These are phyloP conservation scores for Drosophila conformis DNA, from an alignment of 2,888 invertebrate species.

Conservation along the genomic window DNA sequence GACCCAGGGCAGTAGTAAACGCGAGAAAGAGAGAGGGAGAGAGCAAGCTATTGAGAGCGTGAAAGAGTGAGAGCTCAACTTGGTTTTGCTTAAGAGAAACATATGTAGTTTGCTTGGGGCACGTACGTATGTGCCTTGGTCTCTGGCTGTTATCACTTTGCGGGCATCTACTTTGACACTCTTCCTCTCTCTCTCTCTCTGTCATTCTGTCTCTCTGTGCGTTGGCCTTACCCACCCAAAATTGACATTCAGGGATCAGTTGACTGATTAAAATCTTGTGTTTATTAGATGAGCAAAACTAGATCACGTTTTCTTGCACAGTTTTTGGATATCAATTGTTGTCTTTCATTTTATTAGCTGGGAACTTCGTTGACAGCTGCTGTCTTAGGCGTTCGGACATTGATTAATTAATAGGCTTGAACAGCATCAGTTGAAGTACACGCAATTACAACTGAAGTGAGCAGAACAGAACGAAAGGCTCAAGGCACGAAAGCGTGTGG, in stretches of 20 bases:
- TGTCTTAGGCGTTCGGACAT: slow-evolving; percentile 40
- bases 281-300: slow-evolving; percentile 45
- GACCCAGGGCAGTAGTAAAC: slow-evolving; percentile 38
- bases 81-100: slow-evolving; percentile 47
- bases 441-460: slow-evolving; percentile 47
- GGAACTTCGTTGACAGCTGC: slow-evolving; percentile 45
- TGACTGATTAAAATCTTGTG: slow-evolving; percentile 58
- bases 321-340: slow-evolving; percentile 8
- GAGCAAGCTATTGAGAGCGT: slow-evolving; percentile 17
- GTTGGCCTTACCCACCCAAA: slow-evolving; percentile 24
- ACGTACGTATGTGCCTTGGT: slow-evolving; percentile 67
- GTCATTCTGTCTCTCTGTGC: not conserved
- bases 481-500: slow-evolving; percentile 56
- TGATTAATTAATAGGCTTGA: slow-evolving; percentile 71
- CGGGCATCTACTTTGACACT: slow-evolving; percentile 43
- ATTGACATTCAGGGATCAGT: slow-evolving; percentile 62
- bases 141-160: slow-evolving; percentile 53
- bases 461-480: slow-evolving; percentile 45
- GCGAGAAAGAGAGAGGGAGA: slow-evolving; percentile 14
- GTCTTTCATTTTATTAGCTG: slow-evolving; percentile 11
- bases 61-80: slow-evolving; percentile 12
- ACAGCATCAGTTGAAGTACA: slow-evolving; percentile 15
- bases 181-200: not conserved
- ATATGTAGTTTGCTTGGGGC: slow-evolving; percentile 30
- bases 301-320: slow-evolving; percentile 45